These are phyloP conservation scores for Cheilinus undulatus DNA, from an alignment of 2,113 vertebrate species.

Conservation along the genomic window DNA sequence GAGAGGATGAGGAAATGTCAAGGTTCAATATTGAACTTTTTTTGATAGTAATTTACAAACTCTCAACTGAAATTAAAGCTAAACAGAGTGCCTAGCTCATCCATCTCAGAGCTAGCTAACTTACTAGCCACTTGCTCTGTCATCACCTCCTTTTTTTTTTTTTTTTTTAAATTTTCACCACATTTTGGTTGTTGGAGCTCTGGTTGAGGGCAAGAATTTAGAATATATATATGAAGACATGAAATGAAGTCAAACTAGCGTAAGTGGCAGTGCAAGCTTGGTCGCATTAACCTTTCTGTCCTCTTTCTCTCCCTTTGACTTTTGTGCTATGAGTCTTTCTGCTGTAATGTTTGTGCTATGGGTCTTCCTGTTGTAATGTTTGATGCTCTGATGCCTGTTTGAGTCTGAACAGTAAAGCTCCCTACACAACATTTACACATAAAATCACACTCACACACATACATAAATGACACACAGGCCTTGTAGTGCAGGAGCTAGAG, in stretches of 20 bases:
- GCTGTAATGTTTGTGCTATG: constrained; percentile 35
- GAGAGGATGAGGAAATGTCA: constrained; percentile 27
- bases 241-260: constrained; percentile 62
- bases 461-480: constrained; percentile 77
- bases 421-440: constrained; percentile 79
- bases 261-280: constrained; percentile 83
- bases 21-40: not conserved
- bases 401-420: constrained; percentile 79
- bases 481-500: constrained; percentile 80
- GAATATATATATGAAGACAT: constrained; percentile 26
- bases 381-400: constrained; percentile 73
- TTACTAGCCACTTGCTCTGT: not conserved
- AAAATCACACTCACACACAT: constrained; percentile 73
- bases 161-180: constrained; percentile 11
- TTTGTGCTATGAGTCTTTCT: constrained; percentile 43
- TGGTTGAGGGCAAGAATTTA: constrained; percentile 34
- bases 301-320: constrained; percentile 27
- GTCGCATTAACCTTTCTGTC: constrained; percentile 54
- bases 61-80: constrained; percentile 40
- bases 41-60: constrained; percentile 30
- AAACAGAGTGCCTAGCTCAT: constrained; percentile 23
- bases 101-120: constrained; percentile 12
- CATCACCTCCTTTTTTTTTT: not conserved
- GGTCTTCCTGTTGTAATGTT: constrained; percentile 69
- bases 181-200: constrained; percentile 51